Evolutionary conservation across 2,113 vertebrate genomes (phyloP).

Genomic region (Oryzias javanicus): DNA sequence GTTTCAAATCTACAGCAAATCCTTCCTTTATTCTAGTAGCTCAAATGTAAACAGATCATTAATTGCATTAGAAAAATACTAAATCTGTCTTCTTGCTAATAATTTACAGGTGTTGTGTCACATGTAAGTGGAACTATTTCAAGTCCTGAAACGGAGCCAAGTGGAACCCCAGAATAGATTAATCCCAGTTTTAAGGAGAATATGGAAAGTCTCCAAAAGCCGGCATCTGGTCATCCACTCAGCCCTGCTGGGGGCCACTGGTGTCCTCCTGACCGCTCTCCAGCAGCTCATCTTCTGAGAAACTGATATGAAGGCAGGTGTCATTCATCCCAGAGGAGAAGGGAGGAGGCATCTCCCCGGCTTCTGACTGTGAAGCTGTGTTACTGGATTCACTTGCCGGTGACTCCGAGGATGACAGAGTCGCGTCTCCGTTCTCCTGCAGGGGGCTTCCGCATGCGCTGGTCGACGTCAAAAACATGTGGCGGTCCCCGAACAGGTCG

Average conservation of each 20-base stretch:
- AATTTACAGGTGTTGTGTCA: constrained; percentile 40
- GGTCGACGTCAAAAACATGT: constrained; percentile 66
- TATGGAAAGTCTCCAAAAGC: constrained; percentile 11
- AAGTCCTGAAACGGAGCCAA: constrained; percentile 41
- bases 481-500: constrained; percentile 64
- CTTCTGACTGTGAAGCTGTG: constrained; percentile 26
- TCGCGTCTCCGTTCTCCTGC: constrained; percentile 37
- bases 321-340: constrained; percentile 71
- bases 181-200: constrained; percentile 26
- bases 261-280: constrained; percentile 69
- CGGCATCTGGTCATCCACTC: not conserved
- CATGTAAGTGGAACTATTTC: constrained; percentile 32
- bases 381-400: constrained; percentile 13
- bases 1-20: constrained; percentile 36
- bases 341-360: constrained; percentile 49
- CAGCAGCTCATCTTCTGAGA: constrained; percentile 83
- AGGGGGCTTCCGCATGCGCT: constrained; percentile 64
- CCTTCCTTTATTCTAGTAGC: constrained; percentile 51
- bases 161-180: constrained; percentile 44
- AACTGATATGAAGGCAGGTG: constrained; percentile 85
- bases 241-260: constrained; percentile 53
- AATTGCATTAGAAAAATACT: constrained; percentile 71
- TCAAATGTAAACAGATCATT: constrained; percentile 49
- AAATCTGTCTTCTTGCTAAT: constrained; percentile 55
- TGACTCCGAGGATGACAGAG: constrained; percentile 8